A percentile compares a stretch with the other conserved stretches of the same genome.
phyloP scores from a whole-genome alignment of 53 echinoderm and acorn worm genomes.

The Arbacia lixula region DNA sequence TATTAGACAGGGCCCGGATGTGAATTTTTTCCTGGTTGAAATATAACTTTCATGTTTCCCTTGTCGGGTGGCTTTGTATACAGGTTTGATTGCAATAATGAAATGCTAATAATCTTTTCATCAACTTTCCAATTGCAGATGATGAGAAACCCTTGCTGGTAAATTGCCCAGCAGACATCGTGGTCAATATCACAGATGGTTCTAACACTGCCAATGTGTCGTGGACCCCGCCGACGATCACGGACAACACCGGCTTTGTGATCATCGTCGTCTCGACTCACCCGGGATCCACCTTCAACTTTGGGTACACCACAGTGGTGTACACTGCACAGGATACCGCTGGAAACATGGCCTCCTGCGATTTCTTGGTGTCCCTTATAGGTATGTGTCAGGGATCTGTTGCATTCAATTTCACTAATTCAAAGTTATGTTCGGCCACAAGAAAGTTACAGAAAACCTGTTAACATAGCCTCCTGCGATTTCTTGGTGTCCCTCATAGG shows the following conservation, averaged over 20 bases:
- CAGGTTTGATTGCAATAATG: no score
- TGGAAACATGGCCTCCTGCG: constrained; percentile 53
- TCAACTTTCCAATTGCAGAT: no score
- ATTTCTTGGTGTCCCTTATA: constrained; percentile 48
- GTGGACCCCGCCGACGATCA: constrained; percentile 51
- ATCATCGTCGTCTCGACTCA: constrained; percentile 23
- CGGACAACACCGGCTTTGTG: constrained; percentile 48
- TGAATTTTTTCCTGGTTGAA: no score
- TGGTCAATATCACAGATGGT: constrained; percentile 10
- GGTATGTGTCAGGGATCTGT: no score
- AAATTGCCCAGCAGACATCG: constrained; percentile 24
- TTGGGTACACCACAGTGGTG: constrained; percentile 43
- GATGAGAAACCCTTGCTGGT: constrained; percentile 24
- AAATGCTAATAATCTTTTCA: no score
- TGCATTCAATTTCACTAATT: no score
- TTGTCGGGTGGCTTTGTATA: no score
- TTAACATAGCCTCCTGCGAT: constrained; percentile 51
- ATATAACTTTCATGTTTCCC: no score
- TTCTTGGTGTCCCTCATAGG: constrained; percentile 61
- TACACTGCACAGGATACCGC: constrained; percentile 44
- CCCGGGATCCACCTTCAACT: constrained; percentile 33
- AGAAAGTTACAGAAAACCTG: no score
- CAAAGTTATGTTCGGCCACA: no score
- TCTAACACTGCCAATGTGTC: constrained; percentile 36
- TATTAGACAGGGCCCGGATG: no score